These are phyloP conservation scores for Sipha flava DNA, from an alignment of 1,140 invertebrate genomes.

Conservation along the genomic window DNA sequence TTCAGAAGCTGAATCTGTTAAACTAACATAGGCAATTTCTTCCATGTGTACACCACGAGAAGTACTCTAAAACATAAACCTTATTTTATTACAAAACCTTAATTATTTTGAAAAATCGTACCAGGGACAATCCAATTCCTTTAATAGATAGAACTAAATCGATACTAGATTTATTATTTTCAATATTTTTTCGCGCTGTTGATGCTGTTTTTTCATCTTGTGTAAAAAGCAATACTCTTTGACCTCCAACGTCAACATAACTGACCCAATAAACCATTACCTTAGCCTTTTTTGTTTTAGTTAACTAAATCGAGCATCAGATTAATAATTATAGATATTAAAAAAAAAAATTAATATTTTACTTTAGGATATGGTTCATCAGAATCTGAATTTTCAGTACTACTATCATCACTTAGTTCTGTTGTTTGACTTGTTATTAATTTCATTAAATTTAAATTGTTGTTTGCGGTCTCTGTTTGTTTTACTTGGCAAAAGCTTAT, in stretches of 20 bases:
- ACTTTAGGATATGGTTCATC: conserved; percentile 38
- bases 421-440: conserved; percentile 37
- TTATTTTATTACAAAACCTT: not conserved
- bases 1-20: conserved; percentile 59
- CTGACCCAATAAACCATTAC: conserved; percentile 75
- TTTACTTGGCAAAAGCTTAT: conserved; percentile 58
- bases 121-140: conserved; percentile 59
- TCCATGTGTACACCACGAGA: conserved; percentile 37
- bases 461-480: conserved; percentile 43
- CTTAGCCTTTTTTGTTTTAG: conserved; percentile 48
- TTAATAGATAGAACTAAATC: conserved; percentile 63
- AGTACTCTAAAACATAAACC: conserved; percentile 9
- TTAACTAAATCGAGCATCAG: conserved; percentile 34
- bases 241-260: conserved; percentile 58
- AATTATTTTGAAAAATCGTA: conserved; percentile 39
- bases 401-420: conserved; percentile 35
- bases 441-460: conserved; percentile 39
- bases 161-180: conserved; percentile 59
- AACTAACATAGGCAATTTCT: conserved; percentile 58
- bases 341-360: not conserved
- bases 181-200: conserved; percentile 57
- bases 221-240: conserved; percentile 70
- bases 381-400: conserved; percentile 41
- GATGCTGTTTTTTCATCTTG: conserved; percentile 67
- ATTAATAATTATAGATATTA: not conserved